Percentiles rank a stretch among this genome's conserved stretches.
These are phyloP conservation scores for Hydrolagus affinis DNA, from an alignment of 2,113 vertebrate genomes.

Conservation along the genomic window DNA sequence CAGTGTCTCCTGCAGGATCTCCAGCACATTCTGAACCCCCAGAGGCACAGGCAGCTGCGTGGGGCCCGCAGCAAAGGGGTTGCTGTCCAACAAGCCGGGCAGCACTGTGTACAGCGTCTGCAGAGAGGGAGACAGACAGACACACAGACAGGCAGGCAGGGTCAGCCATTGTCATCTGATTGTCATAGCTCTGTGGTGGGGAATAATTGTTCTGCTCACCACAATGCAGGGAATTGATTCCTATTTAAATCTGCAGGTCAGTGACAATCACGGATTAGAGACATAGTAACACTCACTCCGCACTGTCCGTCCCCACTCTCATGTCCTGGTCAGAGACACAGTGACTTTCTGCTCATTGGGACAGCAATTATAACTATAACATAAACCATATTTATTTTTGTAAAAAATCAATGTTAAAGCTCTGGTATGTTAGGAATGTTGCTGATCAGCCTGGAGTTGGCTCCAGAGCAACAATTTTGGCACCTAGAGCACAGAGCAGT, in stretches of 20 bases:
- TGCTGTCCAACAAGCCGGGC: conserved; percentile 56
- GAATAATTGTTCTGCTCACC: neutral
- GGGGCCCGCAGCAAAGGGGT: conserved; percentile 48
- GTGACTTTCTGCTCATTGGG: no score
- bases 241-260: no score
- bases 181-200: no score
- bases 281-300: neutral
- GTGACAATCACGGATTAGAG: neutral
- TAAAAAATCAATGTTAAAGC: no score
- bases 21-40: conserved; percentile 49
- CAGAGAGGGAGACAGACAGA: neutral
- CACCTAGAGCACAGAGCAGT: no score
- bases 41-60: conserved; percentile 30
- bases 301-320: neutral
- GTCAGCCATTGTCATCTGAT: neutral
- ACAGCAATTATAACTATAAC: no score
- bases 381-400: no score
- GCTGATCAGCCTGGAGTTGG: no score
- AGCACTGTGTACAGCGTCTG: conserved; percentile 60
- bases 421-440: no score
- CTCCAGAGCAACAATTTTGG: no score
- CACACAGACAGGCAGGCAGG: neutral
- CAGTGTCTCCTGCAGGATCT: conserved; percentile 47
- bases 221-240: neutral
- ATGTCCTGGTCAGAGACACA: neutral